Conservation (phyloP, 2,113 vertebrate species). For the Corvus hawaiiensis region DNA sequence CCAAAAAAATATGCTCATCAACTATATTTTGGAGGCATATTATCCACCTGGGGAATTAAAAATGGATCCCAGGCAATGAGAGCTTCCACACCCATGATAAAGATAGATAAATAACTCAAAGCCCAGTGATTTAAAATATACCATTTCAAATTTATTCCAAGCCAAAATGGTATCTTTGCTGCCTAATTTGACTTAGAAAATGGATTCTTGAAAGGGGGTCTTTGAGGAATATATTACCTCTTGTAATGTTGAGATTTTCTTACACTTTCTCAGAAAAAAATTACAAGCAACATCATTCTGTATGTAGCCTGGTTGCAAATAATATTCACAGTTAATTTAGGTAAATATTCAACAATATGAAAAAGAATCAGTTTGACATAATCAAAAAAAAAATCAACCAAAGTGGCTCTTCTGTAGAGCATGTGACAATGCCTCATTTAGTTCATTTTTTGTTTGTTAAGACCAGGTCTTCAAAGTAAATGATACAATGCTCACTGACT, state of each 20-base stretch:
- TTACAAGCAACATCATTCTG: not conserved
- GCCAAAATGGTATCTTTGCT: not conserved
- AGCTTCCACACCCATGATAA: not conserved
- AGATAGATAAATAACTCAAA: not conserved
- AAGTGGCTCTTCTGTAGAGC: not conserved
- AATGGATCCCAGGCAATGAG: not conserved
- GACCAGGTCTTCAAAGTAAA: not conserved
- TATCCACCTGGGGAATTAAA: conserved; percentile 15
- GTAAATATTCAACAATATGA: not conserved
- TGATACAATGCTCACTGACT: accelerated
- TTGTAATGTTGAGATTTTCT: not conserved
- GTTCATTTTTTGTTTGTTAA: not conserved
- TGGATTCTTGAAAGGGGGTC: not conserved
- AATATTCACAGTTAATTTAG: not conserved
- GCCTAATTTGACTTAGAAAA: not conserved
- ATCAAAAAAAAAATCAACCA: not conserved
- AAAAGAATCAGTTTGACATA: not conserved
- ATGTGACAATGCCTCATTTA: not conserved
- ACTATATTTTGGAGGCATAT: not conserved
- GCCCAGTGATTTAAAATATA: not conserved
- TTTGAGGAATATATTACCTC: not conserved
- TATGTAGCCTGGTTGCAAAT: not conserved
- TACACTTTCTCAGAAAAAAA: not conserved
- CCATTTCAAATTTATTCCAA: not conserved
- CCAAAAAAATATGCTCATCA: conserved; percentile 12